Percentiles rank a stretch among this genome's conserved stretches.
phyloP scores from a whole-genome alignment of 2,888 invertebrate genomes.

The Papilio protenor region DNA sequence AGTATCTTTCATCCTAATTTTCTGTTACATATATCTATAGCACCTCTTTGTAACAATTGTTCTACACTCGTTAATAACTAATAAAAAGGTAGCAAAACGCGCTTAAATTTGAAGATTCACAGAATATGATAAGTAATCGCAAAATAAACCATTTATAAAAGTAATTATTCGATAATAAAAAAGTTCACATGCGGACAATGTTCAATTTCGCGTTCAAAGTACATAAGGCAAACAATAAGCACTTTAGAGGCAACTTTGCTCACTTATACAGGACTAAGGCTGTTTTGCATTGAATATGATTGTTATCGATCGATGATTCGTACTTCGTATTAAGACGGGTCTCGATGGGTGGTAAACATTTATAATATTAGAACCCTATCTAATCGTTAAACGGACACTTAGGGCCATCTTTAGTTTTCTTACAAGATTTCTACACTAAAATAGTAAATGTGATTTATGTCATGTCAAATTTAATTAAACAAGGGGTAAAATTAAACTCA shows the following conservation, averaged over 20 bases:
- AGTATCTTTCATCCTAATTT: background rate
- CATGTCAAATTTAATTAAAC: too few species aligned
- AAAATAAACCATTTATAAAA: conserved; percentile 24
- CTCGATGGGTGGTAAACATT: conserved; percentile 37
- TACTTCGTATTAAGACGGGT: conserved; percentile 47
- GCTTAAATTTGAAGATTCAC: background rate
- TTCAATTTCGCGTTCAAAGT: conserved; percentile 40
- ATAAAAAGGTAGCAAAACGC: background rate
- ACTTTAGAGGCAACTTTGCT: conserved; percentile 43
- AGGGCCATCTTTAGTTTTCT: background rate
- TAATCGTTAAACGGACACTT: too few species aligned
- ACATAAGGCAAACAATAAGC: conserved; percentile 43
- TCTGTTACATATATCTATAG: background rate
- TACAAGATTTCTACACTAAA: too few species aligned
- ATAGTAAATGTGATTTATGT: too few species aligned
- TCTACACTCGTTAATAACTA: background rate
- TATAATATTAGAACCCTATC: conserved; percentile 11
- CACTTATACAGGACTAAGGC: conserved; percentile 42
- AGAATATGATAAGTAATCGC: conserved; percentile 44
- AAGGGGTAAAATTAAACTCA: too few species aligned
- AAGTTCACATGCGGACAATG: conserved; percentile 37
- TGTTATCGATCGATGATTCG: conserved; percentile 54
- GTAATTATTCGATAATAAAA: conserved; percentile 38
- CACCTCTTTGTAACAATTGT: background rate
- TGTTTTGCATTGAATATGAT: conserved; percentile 63